These are phyloP conservation scores for Pachydiplax longipennis DNA, from an alignment of 2,888 invertebrate genomes.

Conservation along the genomic window DNA sequence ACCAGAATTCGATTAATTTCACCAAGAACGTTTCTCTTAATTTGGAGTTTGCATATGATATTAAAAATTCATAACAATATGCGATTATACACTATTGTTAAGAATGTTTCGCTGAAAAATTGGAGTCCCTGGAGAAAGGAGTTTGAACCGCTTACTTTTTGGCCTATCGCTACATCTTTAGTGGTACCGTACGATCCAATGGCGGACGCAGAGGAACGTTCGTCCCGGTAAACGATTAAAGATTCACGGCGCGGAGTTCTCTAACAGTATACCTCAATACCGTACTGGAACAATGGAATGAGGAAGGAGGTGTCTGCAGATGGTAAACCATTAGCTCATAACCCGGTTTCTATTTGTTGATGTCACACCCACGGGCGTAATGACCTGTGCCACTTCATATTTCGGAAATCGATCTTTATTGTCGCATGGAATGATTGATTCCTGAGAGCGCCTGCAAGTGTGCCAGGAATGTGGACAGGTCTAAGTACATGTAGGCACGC, in stretches of 20 bases:
- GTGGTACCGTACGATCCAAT: neutral
- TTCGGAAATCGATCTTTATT: neutral
- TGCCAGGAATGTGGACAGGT: no score
- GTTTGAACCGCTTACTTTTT: no score
- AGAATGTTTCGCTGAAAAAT: no score
- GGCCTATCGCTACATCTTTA: no score
- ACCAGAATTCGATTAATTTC: no score
- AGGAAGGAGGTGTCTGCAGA: neutral
- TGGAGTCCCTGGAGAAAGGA: no score
- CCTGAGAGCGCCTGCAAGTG: no score
- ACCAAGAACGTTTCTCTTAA: no score
- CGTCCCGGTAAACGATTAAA: neutral
- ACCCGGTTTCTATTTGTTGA: neutral
- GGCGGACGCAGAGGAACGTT: neutral
- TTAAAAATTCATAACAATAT: no score
- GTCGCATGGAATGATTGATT: neutral
- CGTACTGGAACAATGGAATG: neutral
- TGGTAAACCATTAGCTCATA: neutral
- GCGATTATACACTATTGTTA: no score
- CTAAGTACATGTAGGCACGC: no score
- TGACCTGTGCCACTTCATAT: neutral
- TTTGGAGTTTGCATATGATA: no score
- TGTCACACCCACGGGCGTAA: neutral
- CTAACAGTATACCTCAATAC: neutral
- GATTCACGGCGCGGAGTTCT: neutral